These are phyloP conservation scores for Toxotes lorentzi DNA, from an alignment of 2,797 vertebrate species.

Conservation along the genomic window DNA sequence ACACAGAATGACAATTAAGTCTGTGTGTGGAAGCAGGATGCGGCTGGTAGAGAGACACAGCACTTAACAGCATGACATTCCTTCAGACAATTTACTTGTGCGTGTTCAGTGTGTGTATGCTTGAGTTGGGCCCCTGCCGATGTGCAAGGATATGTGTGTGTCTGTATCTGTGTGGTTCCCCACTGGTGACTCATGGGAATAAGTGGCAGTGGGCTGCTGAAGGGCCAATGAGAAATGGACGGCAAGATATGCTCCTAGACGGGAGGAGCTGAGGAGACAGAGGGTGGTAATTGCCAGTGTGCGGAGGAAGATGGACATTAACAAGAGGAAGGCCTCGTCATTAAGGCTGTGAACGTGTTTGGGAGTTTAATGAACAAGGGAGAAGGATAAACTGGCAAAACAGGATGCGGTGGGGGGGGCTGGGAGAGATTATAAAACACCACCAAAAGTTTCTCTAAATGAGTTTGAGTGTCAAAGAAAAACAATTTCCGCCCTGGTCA, in stretches of 20 bases:
- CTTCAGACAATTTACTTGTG: conserved; percentile 31
- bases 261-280: conserved; percentile 53
- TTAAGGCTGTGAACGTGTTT: conserved; percentile 45
- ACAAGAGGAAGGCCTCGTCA: conserved; percentile 67
- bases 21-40: conserved; percentile 11
- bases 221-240: conserved; percentile 48
- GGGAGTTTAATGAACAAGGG: conserved; percentile 36
- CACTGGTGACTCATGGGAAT: conserved; percentile 51
- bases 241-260: conserved; percentile 40
- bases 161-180: conserved; percentile 22
- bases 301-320: conserved; percentile 74
- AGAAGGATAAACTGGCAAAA: conserved; percentile 18
- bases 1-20: conserved; percentile 21
- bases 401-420: neutral
- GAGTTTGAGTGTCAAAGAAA: conserved; percentile 47
- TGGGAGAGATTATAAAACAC: conserved; percentile 33
- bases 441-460: conserved; percentile 66
- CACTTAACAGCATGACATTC: conserved; percentile 54
- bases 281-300: conserved; percentile 61
- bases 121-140: neutral
- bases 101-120: neutral
- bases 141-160: neutral
- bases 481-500: conserved; percentile 50
- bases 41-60: neutral
- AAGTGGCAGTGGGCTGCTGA: conserved; percentile 44